Evolutionary conservation across 2,888 invertebrate genomes (phyloP).

Genomic region (Spisula solida): DNA sequence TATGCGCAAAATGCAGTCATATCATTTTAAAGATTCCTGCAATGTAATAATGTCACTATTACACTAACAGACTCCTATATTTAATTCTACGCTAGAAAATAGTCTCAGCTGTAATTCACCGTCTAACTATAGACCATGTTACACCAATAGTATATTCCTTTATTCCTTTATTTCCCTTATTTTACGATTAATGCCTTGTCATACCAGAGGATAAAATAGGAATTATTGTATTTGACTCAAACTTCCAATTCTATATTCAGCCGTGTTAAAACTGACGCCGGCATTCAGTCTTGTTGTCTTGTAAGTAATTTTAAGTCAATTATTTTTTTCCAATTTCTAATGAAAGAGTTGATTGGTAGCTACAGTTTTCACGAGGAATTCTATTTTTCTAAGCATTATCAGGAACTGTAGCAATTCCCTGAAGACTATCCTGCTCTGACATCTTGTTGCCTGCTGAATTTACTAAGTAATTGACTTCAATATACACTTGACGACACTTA

Average conservation of each 20-base stretch:
- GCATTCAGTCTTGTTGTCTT: neutral
- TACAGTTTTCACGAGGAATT: neutral
- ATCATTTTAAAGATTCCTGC: too few relatives aligned
- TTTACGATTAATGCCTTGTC: neutral
- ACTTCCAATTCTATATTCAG: neutral
- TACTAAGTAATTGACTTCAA: constrained; percentile 9
- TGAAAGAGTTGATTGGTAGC: neutral
- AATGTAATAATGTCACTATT: too few relatives aligned
- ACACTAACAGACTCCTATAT: too few relatives aligned
- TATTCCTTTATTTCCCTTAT: neutral
- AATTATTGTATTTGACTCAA: constrained; percentile 10
- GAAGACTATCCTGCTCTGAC: neutral
- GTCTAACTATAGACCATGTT: too few relatives aligned
- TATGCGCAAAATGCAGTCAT: too few relatives aligned
- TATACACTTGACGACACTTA: constrained; percentile 1
- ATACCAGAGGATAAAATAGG: neutral
- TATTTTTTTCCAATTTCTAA: constrained; percentile 7
- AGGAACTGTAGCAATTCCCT: neutral
- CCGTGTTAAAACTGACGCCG: neutral
- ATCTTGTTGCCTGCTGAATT: neutral
- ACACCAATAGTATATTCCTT: too few relatives aligned
- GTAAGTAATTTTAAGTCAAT: constrained; percentile 4
- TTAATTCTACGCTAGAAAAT: too few relatives aligned
- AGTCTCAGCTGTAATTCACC: too few relatives aligned
- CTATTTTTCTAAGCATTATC: constrained; percentile 1